Conservation (phyloP, 2,113 vertebrate species). For the Sceloporus tristichus region DNA sequence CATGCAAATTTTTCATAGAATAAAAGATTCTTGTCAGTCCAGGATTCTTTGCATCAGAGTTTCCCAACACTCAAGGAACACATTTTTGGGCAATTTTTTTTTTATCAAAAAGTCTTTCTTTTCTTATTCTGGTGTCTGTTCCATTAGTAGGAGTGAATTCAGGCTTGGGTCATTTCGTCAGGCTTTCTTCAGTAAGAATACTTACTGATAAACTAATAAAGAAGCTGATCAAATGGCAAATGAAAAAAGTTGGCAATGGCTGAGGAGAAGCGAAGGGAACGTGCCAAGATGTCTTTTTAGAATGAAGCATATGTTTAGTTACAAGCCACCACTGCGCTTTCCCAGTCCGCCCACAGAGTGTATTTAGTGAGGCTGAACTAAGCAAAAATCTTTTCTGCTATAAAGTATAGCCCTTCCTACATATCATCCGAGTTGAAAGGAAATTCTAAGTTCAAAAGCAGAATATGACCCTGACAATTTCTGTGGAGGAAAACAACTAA, state of each 20-base stretch:
- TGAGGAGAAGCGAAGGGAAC: neutral
- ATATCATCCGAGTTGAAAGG: neutral
- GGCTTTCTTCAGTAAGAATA: neutral
- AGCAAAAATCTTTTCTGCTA: neutral
- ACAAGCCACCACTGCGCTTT: slow-evolving; percentile 2
- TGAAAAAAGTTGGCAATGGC: neutral
- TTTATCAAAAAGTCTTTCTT: too few relatives aligned
- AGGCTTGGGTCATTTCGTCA: neutral
- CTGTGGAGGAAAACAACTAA: neutral
- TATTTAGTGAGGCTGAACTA: neutral
- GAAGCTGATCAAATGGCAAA: neutral
- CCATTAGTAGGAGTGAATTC: neutral
- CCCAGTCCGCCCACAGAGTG: neutral
- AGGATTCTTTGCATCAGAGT: too few relatives aligned
- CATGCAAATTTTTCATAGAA: too few relatives aligned
- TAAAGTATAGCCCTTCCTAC: neutral
- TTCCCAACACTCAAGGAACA: too few relatives aligned
- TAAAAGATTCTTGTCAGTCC: too few relatives aligned
- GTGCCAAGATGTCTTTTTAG: neutral
- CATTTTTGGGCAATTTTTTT: too few relatives aligned
- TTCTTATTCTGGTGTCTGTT: neutral
- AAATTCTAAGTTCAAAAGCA: neutral
- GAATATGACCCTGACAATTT: too few relatives aligned
- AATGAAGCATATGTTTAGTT: neutral
- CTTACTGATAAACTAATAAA: neutral